Conservation (phyloP, 1,140 invertebrate species). For the Drosophila kanapiae region DNA sequence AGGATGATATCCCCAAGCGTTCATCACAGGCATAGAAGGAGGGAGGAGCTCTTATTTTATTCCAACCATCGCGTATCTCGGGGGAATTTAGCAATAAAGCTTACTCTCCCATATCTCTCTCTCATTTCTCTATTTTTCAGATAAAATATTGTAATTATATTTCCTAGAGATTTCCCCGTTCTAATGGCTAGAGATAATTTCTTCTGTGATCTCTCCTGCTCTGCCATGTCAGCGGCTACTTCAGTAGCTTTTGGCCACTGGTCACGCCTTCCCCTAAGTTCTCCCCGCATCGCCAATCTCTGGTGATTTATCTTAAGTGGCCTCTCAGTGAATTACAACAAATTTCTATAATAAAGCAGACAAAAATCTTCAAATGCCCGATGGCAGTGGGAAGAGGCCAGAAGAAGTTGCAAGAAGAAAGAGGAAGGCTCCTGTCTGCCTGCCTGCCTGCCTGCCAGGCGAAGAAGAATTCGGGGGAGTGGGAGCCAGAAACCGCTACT, state of each 20-base stretch:
- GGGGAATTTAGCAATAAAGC: constrained; percentile 35
- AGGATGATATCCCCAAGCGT: constrained; percentile 34
- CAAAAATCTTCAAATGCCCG: constrained; percentile 75
- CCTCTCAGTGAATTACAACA: constrained; percentile 79
- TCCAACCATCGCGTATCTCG: constrained; percentile 25
- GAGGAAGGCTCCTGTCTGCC: no score
- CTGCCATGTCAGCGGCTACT: constrained; percentile 59
- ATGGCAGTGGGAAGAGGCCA: constrained; percentile 19
- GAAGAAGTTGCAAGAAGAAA: not conserved
- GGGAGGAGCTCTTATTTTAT: constrained; percentile 5
- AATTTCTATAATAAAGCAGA: constrained; percentile 84
- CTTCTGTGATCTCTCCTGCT: constrained; percentile 18
- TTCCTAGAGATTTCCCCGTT: not conserved
- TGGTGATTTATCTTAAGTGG: constrained; percentile 80
- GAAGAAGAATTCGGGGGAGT: constrained; percentile 24
- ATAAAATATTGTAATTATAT: constrained; percentile 23
- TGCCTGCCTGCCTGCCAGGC: not conserved
- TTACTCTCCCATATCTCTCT: constrained; percentile 9
- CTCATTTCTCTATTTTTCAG: constrained; percentile 7
- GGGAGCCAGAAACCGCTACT: constrained; percentile 69
- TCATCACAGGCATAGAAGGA: not conserved
- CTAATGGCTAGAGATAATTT: not conserved
- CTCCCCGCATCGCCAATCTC: constrained; percentile 28
- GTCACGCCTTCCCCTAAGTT: constrained; percentile 38
- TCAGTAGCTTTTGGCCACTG: constrained; percentile 63